Evolutionary conservation across 2,888 invertebrate genomes (phyloP).

Genomic region (Phalera bucephala): DNA sequence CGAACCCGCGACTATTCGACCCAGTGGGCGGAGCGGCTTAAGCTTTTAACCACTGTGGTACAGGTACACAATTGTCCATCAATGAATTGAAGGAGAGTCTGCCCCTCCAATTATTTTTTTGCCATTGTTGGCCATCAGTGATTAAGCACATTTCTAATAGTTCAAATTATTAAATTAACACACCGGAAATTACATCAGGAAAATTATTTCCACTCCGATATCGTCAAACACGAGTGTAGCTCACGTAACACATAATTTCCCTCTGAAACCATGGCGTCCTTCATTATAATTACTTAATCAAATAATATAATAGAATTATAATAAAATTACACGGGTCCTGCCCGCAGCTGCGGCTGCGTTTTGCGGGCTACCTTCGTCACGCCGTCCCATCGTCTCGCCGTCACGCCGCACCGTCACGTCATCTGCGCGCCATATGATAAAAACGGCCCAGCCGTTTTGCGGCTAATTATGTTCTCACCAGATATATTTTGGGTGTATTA

Average conservation of each 20-base stretch:
- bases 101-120: too few species aligned
- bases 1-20: too few species aligned
- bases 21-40: too few species aligned
- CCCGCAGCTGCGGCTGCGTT: slow-evolving; percentile 43
- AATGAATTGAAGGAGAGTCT: too few species aligned
- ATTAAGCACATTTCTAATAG: too few species aligned
- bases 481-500: too few species aligned
- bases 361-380: slow-evolving; percentile 54
- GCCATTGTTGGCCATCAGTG: too few species aligned
- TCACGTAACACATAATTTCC: background rate
- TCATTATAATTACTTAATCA: slow-evolving; percentile 34
- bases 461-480: background rate
- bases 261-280: slow-evolving; percentile 28
- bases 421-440: slow-evolving; percentile 14
- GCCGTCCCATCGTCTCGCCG: slow-evolving; percentile 22
- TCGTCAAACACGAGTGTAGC: background rate
- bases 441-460: slow-evolving; percentile 14
- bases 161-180: too few species aligned
- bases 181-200: too few species aligned
- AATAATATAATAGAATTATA: slow-evolving; percentile 42
- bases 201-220: too few species aligned
- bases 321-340: slow-evolving; percentile 38
- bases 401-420: slow-evolving; percentile 27
- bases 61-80: too few species aligned
- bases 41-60: too few species aligned